Evolutionary conservation across 2,113 vertebrate species (phyloP), one percentile per base, ranked within the genome.

Genomic region (Atrichornis clamosus): DNA sequence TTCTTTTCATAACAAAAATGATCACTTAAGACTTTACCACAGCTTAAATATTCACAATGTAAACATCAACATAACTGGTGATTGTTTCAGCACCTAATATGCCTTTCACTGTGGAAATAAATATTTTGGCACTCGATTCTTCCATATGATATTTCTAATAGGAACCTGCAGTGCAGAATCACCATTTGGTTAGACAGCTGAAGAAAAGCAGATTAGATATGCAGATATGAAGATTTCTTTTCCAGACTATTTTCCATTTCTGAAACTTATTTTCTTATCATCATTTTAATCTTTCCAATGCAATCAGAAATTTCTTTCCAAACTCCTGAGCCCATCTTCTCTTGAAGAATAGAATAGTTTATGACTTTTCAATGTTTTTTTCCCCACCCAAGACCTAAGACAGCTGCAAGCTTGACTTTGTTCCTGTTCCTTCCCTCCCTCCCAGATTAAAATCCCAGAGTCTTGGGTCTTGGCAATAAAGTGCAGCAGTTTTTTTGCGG

Each of bases 211-310:
- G 90, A 91, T 96, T 79, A 96, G 90, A 88, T 89, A 95, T 78
- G 55, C 42, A 95, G 96, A 97, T 97, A 89, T 12, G 19, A 47
- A 87, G 39, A 73, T 41, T 94, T 22, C 59, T 95, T 93, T 96
- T 90, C 80, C 52, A 78, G 88, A 94, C 65, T 10, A 28, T 86
- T 97, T 95, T 92, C 90, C 69, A 74, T 84, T 81, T 92, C 81
- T 95, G 94, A 94, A 95, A 90, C 87, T 91, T 90, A 76, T 95
- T 96, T 94, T 90, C 59, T 88, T 93, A 92, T 94, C 82, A 15
- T 26, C 7, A 24, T 86, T 94, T 90, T 73, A 83, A 92, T 91
- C 41, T 95, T 78, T 87, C 78, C 80, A 96, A 24, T 64, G 26
- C 55, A 84, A 76, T 93, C 74, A 74, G 77, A 87, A 90, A 94